A percentile compares a stretch with the other conserved stretches of the same genome.
These are phyloP conservation scores for Chloroclystis v-ata DNA, from an alignment of 2,888 invertebrate genomes.

Conservation along the genomic window DNA sequence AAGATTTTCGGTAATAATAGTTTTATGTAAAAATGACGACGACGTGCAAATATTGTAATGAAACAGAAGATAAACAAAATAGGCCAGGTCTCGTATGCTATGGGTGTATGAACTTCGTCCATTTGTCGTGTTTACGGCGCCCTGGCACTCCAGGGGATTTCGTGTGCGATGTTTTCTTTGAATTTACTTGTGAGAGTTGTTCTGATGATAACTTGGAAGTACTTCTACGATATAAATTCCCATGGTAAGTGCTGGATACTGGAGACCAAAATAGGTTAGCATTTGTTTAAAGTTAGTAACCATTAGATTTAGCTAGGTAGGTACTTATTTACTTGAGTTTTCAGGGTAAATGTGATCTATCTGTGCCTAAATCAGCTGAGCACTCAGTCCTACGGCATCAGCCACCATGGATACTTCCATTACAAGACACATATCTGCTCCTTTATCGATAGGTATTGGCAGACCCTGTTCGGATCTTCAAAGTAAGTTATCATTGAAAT, in stretches of 20 bases:
- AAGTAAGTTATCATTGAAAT: constrained; percentile 51
- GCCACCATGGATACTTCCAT: constrained; percentile 89
- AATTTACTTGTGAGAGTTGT: constrained; percentile 83
- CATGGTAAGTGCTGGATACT: constrained; percentile 83
- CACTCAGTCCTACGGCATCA: constrained; percentile 83
- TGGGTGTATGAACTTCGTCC: constrained; percentile 79
- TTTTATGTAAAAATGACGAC: constrained; percentile 23
- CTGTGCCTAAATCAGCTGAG: constrained; percentile 87
- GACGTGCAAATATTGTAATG: constrained; percentile 79
- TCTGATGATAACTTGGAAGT: constrained; percentile 75
- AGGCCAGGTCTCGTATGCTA: constrained; percentile 80
- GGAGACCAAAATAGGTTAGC: no score
- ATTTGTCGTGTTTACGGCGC: constrained; percentile 81
- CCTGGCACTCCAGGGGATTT: constrained; percentile 84
- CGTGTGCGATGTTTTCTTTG: constrained; percentile 86
- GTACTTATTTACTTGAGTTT: no score
- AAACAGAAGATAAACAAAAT: constrained; percentile 70
- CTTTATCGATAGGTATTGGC: constrained; percentile 90
- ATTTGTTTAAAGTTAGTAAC: no score
- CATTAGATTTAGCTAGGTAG: no score
- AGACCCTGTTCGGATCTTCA: constrained; percentile 82
- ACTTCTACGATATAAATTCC: constrained; percentile 81
- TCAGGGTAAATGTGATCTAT: constrained; percentile 84
- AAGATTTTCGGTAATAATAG: neutral
- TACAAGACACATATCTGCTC: constrained; percentile 90